Conservation (phyloP, 2,797 vertebrate species). For the Dipus sagitta region DNA sequence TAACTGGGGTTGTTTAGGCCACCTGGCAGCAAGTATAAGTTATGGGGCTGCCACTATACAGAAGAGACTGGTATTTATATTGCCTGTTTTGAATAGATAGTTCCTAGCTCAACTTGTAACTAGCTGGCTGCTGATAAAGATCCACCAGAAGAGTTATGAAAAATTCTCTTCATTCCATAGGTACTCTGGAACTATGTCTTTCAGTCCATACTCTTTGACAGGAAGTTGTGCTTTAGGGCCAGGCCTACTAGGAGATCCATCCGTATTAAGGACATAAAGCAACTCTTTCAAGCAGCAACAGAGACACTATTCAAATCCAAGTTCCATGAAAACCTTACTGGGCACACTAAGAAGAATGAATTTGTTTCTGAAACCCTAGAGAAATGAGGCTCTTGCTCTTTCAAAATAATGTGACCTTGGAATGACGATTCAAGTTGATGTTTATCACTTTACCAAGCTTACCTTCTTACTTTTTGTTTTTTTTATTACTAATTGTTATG, state of each 20-base stretch:
- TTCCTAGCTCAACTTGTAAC: background rate
- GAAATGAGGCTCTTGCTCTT: background rate
- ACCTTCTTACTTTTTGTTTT: constrained; percentile 36
- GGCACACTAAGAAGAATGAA: background rate
- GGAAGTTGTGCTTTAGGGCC: background rate
- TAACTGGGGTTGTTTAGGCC: background rate
- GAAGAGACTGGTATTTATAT: background rate
- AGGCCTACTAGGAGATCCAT: background rate
- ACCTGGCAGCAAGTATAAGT: background rate
- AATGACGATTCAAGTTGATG: constrained; percentile 20
- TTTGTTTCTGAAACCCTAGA: background rate
- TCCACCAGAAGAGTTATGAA: background rate
- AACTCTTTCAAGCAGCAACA: background rate
- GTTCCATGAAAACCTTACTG: constrained; percentile 9
- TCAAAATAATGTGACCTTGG: constrained; percentile 20
- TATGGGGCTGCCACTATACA: background rate
- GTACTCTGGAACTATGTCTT: background rate
- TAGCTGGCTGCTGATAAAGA: background rate
- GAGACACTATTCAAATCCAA: background rate
- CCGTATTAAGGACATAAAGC: background rate
- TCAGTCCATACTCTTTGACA: background rate
- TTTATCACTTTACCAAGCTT: constrained; percentile 27
- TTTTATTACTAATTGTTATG: constrained; percentile 36
- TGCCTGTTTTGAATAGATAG: background rate
- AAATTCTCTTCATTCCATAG: background rate